Percentiles rank a stretch among this genome's conserved stretches.
These are phyloP conservation scores for Pseudoatta argentina DNA, from an alignment of 1,140 invertebrate genomes.

Conservation along the genomic window DNA sequence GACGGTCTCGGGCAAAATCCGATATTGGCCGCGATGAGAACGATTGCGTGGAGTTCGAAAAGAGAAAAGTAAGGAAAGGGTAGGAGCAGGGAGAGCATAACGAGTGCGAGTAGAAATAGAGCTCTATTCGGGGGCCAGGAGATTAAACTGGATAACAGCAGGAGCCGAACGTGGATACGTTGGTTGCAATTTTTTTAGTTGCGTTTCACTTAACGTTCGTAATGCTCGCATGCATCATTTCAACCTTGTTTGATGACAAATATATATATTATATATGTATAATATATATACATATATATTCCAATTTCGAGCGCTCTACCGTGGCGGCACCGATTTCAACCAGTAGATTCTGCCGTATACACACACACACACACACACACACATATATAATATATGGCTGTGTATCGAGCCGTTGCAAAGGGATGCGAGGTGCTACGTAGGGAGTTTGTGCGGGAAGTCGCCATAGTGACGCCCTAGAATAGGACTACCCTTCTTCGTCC, in stretches of 20 bases:
- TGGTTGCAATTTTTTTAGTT: background rate
- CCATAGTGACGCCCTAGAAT: conserved; percentile 72
- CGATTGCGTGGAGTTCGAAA: conserved; percentile 23
- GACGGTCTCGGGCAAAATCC: conserved; percentile 7
- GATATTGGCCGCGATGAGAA: conserved; percentile 53
- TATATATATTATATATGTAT: no score
- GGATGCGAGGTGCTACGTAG: conserved; percentile 1
- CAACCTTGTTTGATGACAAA: no score
- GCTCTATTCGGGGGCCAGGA: background rate
- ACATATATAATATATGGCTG: no score
- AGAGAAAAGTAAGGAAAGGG: background rate
- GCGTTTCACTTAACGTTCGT: no score
- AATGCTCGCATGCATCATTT: no score
- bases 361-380: no score
- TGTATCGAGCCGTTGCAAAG: background rate
- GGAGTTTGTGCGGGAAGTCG: conserved; percentile 57
- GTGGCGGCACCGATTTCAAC: no score
- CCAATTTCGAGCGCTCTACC: no score
- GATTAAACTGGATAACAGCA: conserved; percentile 39
- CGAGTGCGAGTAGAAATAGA: conserved; percentile 41
- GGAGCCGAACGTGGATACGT: background rate
- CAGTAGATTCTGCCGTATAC: no score
- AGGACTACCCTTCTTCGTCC: conserved; percentile 13
- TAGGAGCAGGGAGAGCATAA: background rate
- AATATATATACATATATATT: no score